Evolutionary conservation across 2,113 vertebrate genomes (phyloP).

Genomic region (Tachuris rubrigastra): DNA sequence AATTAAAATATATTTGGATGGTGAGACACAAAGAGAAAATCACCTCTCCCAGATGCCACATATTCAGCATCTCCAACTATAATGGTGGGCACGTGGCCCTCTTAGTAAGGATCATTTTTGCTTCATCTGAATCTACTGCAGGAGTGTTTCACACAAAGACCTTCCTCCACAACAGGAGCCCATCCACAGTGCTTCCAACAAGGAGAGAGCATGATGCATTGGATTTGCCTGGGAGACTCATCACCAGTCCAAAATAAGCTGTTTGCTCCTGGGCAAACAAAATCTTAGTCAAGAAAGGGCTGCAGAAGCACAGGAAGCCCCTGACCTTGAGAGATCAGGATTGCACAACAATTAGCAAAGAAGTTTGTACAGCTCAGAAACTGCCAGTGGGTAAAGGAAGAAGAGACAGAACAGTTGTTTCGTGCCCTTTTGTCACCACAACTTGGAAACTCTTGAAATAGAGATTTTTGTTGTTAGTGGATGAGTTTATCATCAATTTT

Average conservation of each 20-base stretch:
- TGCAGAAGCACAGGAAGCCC: neutral
- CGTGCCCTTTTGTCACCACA: neutral
- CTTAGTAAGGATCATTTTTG: neutral
- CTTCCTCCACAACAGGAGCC: neutral
- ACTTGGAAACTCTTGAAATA: neutral
- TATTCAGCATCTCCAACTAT: neutral
- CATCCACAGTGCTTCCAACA: accelerated
- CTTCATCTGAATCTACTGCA: neutral
- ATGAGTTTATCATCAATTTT: neutral
- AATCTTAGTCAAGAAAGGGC: neutral
- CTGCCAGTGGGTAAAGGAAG: neutral
- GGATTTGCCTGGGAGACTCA: neutral
- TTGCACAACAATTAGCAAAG: neutral
- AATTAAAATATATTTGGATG: neutral
- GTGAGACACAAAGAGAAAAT: neutral
- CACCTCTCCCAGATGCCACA: neutral
- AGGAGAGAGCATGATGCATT: neutral
- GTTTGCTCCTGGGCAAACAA: neutral
- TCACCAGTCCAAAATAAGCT: neutral
- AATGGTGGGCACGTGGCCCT: accelerated
- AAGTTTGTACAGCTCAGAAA: neutral
- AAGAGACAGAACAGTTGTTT: neutral
- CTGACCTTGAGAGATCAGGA: neutral
- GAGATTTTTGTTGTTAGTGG: neutral
- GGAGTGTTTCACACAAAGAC: neutral